phyloP scores from a whole-genome alignment of 64 coral and sea anemone genomes.

The Trachythela sp. region DNA sequence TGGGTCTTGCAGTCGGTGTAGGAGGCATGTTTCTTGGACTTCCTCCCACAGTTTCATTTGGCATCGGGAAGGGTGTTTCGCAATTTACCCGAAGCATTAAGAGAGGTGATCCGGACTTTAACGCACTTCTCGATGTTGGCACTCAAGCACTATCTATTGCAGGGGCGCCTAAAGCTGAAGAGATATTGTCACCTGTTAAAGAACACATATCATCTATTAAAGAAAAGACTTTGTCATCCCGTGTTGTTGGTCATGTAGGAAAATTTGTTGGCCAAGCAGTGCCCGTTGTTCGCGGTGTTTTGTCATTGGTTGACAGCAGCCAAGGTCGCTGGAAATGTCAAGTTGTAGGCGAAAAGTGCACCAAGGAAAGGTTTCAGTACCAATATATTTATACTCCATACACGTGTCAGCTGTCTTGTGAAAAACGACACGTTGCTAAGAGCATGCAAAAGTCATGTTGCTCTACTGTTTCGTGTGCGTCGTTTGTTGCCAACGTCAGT shows the following conservation, averaged over 20 bases:
- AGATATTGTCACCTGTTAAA: too few relatives aligned
- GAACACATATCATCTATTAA: too few relatives aligned
- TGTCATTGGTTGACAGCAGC: background rate
- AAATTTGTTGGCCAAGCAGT: too few relatives aligned
- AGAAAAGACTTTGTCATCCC: too few relatives aligned
- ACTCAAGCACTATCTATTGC: too few relatives aligned
- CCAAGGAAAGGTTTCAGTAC: background rate
- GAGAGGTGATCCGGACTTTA: too few relatives aligned
- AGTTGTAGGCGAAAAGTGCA: background rate
- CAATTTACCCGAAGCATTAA: too few relatives aligned
- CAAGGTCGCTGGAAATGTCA: background rate
- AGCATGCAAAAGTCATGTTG: background rate
- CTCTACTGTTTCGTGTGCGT: background rate
- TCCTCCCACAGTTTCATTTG: background rate
- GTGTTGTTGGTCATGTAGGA: background rate
- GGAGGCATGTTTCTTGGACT: too few relatives aligned
- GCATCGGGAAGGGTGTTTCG: background rate
- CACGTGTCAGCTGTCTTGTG: background rate
- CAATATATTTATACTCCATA: background rate
- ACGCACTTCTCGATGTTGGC: too few relatives aligned
- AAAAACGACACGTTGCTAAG: background rate
- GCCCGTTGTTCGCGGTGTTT: too few relatives aligned
- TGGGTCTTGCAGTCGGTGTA: too few relatives aligned
- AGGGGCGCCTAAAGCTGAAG: too few relatives aligned
- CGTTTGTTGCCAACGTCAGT: background rate